Percentiles rank a stretch among this genome's conserved stretches.
These are phyloP conservation scores for Lepus europaeus DNA, from an alignment of 2,113 vertebrate genomes.

Conservation along the genomic window DNA sequence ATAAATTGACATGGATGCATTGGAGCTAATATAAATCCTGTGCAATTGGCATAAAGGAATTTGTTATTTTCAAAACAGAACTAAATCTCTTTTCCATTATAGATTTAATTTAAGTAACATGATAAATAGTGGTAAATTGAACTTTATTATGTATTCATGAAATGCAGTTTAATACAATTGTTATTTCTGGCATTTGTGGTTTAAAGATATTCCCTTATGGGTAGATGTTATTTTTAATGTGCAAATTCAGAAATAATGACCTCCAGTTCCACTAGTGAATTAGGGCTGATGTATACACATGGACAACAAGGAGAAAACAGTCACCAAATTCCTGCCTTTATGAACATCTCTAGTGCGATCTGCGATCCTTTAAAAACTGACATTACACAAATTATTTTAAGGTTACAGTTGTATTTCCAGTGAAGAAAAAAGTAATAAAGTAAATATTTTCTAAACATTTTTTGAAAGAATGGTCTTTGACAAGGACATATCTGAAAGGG, in stretches of 20 bases:
- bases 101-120: constrained; percentile 84
- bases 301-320: constrained; percentile 45
- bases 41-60: constrained; percentile 85
- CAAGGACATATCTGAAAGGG: constrained; percentile 55
- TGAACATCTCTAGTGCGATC: constrained; percentile 75
- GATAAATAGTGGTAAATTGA: constrained; percentile 87
- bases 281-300: constrained; percentile 38
- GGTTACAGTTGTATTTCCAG: constrained; percentile 69
- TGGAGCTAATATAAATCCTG: constrained; percentile 84
- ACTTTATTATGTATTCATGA: constrained; percentile 87
- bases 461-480: constrained; percentile 74
- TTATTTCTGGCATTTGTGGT: constrained; percentile 86
- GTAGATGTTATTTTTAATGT: constrained; percentile 79
- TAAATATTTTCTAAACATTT: constrained; percentile 73
- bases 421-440: constrained; percentile 77
- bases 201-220: constrained; percentile 83
- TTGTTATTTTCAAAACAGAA: constrained; percentile 85
- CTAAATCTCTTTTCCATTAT: constrained; percentile 82
- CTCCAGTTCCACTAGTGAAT: constrained; percentile 46
- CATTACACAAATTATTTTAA: constrained; percentile 81
- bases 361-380: constrained; percentile 76
- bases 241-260: constrained; percentile 78
- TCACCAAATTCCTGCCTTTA: constrained; percentile 63
- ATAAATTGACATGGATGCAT: constrained; percentile 82
- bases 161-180: constrained; percentile 84